Evolutionary conservation across 64 coral and sea anemone genomes (phyloP).

Genomic region (Pocillopora damicornis): DNA sequence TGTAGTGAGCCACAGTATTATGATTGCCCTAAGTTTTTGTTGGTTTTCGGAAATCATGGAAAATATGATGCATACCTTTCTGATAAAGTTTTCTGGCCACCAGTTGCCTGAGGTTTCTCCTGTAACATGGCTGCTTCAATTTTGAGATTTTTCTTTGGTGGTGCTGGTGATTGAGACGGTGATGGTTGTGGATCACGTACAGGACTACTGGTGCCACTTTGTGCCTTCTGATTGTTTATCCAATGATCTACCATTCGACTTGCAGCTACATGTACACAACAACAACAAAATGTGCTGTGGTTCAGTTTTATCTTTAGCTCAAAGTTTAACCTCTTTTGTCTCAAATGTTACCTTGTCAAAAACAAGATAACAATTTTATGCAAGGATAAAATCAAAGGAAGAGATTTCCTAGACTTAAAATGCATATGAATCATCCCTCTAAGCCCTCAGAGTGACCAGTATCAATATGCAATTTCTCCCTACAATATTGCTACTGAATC

Average conservation of each 20-base stretch:
- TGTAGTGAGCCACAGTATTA: neutral
- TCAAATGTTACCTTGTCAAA: too few species aligned
- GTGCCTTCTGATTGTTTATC: slow-evolving; percentile 66
- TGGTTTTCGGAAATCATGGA: neutral
- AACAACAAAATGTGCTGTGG: neutral
- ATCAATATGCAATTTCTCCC: too few species aligned
- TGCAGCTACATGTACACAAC: slow-evolving; percentile 35
- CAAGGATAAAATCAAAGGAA: too few species aligned
- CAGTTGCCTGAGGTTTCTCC: slow-evolving; percentile 19
- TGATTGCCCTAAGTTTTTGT: too few species aligned
- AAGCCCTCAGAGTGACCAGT: too few species aligned
- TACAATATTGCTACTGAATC: too few species aligned
- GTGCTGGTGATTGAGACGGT: neutral
- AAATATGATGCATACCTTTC: slow-evolving; percentile 3
- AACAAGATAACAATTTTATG: too few species aligned
- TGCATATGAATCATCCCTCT: too few species aligned
- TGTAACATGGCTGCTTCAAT: slow-evolving; percentile 41
- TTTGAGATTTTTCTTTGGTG: slow-evolving; percentile 53
- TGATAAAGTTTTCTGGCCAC: slow-evolving; percentile 45
- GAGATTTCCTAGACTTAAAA: too few species aligned
- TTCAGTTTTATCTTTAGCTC: too few species aligned
- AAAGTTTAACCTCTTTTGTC: too few species aligned
- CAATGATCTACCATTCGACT: slow-evolving; percentile 89
- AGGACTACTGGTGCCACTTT: slow-evolving; percentile 40
- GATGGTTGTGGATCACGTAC: neutral